Percentiles rank a stretch among this genome's conserved stretches.
phyloP scores from a whole-genome alignment of 1,140 invertebrate genomes.

The Drosophila willistoni region DNA sequence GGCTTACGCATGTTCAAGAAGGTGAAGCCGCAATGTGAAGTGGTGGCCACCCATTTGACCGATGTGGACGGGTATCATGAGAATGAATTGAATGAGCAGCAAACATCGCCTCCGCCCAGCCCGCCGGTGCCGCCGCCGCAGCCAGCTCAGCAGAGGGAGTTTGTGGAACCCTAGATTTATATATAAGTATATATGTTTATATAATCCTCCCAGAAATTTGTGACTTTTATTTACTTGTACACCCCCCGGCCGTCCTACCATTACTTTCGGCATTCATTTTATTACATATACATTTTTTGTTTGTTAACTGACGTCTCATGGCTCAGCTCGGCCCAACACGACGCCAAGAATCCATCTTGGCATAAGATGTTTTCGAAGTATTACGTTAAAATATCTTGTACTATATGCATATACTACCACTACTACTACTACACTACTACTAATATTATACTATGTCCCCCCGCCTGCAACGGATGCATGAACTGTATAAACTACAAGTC shows the following conservation, averaged over 20 bases:
- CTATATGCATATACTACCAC: constrained; percentile 28
- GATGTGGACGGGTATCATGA: constrained; percentile 31
- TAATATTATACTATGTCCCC: neutral
- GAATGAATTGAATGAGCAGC: neutral
- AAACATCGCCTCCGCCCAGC: constrained; percentile 3
- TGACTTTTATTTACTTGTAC: neutral
- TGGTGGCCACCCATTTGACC: constrained; percentile 83
- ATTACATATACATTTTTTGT: neutral
- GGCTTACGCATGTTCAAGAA: constrained; percentile 85
- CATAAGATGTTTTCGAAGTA: constrained; percentile 42
- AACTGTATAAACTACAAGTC: constrained; percentile 52
- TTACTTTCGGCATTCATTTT: neutral
- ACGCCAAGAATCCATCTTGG: neutral
- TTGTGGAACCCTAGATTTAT: constrained; percentile 4
- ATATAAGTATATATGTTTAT: neutral
- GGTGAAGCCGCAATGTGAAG: constrained; percentile 84
- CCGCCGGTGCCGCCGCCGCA: neutral
- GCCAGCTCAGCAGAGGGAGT: neutral
- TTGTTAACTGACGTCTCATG: neutral
- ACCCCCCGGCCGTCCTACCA: neutral
- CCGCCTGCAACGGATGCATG: constrained; percentile 39
- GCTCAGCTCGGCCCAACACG: neutral
- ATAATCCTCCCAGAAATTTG: neutral
- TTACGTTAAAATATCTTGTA: constrained; percentile 46
- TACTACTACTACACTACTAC: constrained; percentile 5